Percentiles rank a stretch among this genome's conserved stretches.
phyloP scores from a whole-genome alignment of 2,888 invertebrate genomes.

The Doris montereyensis region DNA sequence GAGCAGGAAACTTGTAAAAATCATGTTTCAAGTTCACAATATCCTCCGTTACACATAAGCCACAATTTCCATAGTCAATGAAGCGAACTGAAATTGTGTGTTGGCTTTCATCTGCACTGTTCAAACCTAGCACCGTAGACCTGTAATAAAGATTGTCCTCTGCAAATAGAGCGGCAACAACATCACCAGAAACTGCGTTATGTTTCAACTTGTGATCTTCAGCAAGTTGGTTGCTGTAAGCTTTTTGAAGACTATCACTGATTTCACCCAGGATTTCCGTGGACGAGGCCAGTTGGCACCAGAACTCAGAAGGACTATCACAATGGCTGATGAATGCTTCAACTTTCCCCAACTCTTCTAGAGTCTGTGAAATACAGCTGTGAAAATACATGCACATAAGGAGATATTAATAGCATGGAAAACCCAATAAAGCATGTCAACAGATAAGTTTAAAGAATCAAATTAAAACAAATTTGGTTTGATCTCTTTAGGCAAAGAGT shows the following conservation, averaged over 20 bases:
- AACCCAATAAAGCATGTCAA: no score
- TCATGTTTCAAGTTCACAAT: slow-evolving; percentile 53
- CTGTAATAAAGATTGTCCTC: slow-evolving; percentile 29
- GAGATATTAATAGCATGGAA: no score
- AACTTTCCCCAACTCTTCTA: slow-evolving; percentile 39
- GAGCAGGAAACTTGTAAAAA: slow-evolving; percentile 57
- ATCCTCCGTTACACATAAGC: slow-evolving; percentile 50
- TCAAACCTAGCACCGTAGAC: slow-evolving; percentile 9
- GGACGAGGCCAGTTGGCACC: slow-evolving; percentile 54
- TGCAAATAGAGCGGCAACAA: slow-evolving; percentile 22
- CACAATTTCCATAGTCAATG: slow-evolving; percentile 71
- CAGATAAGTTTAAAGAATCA: no score
- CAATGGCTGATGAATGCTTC: slow-evolving; percentile 45
- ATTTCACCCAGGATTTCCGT: slow-evolving; percentile 48
- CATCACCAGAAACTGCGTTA: not conserved
- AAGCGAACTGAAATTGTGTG: slow-evolving; percentile 54
- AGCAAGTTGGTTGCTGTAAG: not conserved
- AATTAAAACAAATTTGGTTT: no score
- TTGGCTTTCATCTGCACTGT: not conserved
- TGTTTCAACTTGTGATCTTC: no score
- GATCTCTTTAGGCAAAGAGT: no score
- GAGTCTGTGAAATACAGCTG: slow-evolving; percentile 42
- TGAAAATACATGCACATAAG: no score
- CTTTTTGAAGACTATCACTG: slow-evolving; percentile 47
- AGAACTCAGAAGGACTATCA: slow-evolving; percentile 55